Base-by-base conservation (phyloP, 2,888 invertebrate species). In the Dinocampus coccinellae region DNA sequence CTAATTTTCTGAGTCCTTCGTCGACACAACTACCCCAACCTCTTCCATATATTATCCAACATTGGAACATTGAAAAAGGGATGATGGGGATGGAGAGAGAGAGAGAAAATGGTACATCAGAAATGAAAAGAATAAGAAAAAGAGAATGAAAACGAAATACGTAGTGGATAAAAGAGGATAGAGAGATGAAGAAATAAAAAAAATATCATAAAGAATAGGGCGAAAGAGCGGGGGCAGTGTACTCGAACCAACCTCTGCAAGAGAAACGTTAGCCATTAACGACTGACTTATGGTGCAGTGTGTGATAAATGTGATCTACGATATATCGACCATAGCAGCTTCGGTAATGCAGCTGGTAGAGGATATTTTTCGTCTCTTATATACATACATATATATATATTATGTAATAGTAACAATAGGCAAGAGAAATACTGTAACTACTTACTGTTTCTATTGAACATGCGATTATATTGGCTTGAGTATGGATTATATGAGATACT, bases 261-360 rank as follows among this genome's bases (percentile, higher is more conserved):
- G 33, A 29, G 52, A 67, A 60, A 60, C 53, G 61, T 65, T 69
- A 33, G 42, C 72, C 70, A 73, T 75, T 73, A 75, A 72, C 67
- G 63, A 68, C 60, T 75, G 75, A 73, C 72, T 73, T 73, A 72
- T 60, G 70, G 62, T 60, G 66, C 67, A 71, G 67, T 53, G 42
- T 65, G 70, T 72, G 75, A 75, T 73, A 73, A 75, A 75, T 75
- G 75, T 70, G 73, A 75, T 73, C 65, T 62, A 39, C 64, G 58
- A 73, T 75, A 58, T 73, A 75, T 75, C 68, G 73, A 73, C 61
- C n/a, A 29, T n/a, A 29, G 62, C 29, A 0, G 60, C 47, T 63
- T 55, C 53, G 63, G 62, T 52, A 53, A 47, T 39, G 58, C 26
- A 52, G 53, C 52, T 69, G 11, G 62, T 52, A 69, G 61, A 53